A percentile compares a stretch with the other conserved stretches of the same genome.
Conservation (phyloP, 1,140 invertebrate genomes). For the Lasioglossum baleicum region DNA sequence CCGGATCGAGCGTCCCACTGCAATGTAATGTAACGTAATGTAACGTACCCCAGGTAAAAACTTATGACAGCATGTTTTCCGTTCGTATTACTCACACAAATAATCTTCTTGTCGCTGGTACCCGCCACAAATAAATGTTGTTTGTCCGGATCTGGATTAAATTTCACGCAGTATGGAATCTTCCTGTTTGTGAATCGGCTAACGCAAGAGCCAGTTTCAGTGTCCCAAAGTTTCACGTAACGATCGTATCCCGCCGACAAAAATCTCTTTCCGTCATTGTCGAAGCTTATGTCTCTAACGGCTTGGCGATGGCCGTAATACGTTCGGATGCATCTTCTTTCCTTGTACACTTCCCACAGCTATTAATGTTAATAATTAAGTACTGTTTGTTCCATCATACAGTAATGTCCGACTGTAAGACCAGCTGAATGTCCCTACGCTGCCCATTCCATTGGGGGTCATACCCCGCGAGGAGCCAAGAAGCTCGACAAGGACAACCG, state of each 20-base stretch:
- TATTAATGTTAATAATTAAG: constrained; percentile 76
- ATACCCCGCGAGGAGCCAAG: no score
- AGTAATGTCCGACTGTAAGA: no score
- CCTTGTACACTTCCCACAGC: constrained; percentile 99
- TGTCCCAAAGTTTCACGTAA: constrained; percentile 99
- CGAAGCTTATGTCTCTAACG: constrained; percentile 97
- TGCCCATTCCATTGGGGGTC: no score
- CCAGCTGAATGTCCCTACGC: background rate
- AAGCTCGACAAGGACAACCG: background rate
- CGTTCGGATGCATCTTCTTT: constrained; percentile 95
- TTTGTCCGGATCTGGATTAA: constrained; percentile 98
- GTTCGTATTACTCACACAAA: constrained; percentile 89
- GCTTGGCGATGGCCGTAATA: constrained; percentile 98
- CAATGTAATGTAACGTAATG: constrained; percentile 55
- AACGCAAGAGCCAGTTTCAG: constrained; percentile 96
- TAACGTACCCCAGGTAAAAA: no score
- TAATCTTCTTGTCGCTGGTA: constrained; percentile 99
- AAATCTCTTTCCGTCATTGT: constrained; percentile 95
- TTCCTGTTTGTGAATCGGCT: constrained; percentile 96
- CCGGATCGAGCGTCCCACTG: constrained; percentile 97
- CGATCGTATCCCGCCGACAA: constrained; percentile 96
- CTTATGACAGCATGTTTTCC: constrained; percentile 39
- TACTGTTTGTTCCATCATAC: background rate
- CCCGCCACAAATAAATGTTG: constrained; percentile 99
- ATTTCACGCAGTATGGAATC: constrained; percentile 98